These are phyloP conservation scores for Nephrotoma appendiculata DNA, from an alignment of 2,888 invertebrate genomes.

Conservation along the genomic window DNA sequence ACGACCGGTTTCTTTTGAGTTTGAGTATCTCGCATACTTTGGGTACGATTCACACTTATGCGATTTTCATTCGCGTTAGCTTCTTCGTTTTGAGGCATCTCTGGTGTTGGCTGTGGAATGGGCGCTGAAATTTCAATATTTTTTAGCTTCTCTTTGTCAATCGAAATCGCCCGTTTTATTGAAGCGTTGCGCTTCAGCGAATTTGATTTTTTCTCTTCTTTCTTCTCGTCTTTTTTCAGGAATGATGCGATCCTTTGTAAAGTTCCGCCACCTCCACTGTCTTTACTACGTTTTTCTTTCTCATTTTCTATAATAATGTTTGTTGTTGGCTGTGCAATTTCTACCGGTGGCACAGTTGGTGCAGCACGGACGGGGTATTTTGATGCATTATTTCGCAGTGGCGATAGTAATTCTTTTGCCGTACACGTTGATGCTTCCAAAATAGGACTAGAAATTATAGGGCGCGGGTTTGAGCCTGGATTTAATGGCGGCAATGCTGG, in stretches of 20 bases:
- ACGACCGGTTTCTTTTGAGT: conserved; percentile 39
- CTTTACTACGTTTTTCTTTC: conserved; percentile 35
- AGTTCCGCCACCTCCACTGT: conserved; percentile 35
- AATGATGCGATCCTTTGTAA: conserved; percentile 64
- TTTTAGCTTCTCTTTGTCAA: conserved; percentile 56
- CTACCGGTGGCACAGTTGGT: conserved; percentile 34
- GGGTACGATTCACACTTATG: conserved; percentile 50
- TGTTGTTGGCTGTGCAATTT: background rate
- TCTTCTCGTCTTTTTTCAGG: conserved; percentile 42
- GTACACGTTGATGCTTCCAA: conserved; percentile 69
- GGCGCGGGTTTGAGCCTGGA: conserved; percentile 46
- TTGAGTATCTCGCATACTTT: conserved; percentile 59
- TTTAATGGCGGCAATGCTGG: conserved; percentile 49
- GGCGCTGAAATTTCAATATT: conserved; percentile 73
- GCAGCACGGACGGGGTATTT: conserved; percentile 45
- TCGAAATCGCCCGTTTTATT: conserved; percentile 46
- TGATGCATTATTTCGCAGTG: conserved; percentile 39
- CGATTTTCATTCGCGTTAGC: conserved; percentile 27
- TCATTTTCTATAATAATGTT: background rate
- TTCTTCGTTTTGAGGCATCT: conserved; percentile 38
- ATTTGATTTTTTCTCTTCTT: conserved; percentile 34
- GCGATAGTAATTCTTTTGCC: conserved; percentile 54
- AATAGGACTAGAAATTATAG: conserved; percentile 68
- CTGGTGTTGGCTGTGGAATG: conserved; percentile 49
- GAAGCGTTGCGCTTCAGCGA: conserved; percentile 42